Conservation (phyloP, 2,797 vertebrate species). For the Lemur catta region DNA sequence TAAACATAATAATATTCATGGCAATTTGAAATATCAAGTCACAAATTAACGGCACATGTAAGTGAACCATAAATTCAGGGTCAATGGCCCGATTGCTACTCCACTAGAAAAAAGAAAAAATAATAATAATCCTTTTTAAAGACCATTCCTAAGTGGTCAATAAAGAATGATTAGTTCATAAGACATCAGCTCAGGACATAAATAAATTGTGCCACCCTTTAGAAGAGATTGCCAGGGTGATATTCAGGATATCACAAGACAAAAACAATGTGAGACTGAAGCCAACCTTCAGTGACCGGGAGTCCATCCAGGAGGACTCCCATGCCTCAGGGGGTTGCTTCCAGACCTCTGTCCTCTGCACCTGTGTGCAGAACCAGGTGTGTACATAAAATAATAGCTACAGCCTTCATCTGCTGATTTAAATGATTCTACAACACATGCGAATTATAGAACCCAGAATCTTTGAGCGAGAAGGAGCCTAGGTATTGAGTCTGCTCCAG, state of each 20-base stretch:
- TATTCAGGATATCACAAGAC: neutral
- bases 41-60: neutral
- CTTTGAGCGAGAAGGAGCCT: neutral
- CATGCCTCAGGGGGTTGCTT: neutral
- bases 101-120: neutral
- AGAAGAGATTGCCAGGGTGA: neutral
- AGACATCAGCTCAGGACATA: neutral
- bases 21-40: constrained; percentile 46
- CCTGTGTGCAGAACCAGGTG: neutral
- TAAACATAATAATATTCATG: constrained; percentile 25
- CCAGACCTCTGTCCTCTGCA: neutral
- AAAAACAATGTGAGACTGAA: neutral
- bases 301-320: neutral
- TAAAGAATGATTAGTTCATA: neutral
- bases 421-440: neutral
- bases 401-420: neutral
- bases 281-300: neutral
- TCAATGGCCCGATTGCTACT: neutral
- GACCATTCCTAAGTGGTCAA: neutral
- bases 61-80: constrained; percentile 30
- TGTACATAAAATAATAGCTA: neutral
- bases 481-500: neutral
- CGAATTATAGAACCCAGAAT: neutral
- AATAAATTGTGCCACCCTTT: neutral
- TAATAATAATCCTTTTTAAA: neutral